Percentiles rank a stretch among this genome's conserved stretches.
Evolutionary conservation across 2,797 vertebrate genomes (phyloP).

Genomic region (Gastrophryne carolinensis): DNA sequence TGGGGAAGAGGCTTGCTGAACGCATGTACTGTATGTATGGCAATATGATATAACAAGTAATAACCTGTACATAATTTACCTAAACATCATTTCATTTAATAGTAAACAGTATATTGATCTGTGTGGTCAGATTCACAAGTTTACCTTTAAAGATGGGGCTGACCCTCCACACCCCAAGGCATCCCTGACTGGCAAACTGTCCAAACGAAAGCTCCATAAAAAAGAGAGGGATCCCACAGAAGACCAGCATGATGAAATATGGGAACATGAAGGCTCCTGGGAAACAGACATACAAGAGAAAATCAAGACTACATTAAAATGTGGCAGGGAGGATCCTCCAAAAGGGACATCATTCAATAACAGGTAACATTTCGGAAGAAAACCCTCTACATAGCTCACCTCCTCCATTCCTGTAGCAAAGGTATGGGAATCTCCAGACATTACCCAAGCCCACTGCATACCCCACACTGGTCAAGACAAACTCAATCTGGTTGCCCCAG

Average conservation of each 20-base stretch:
- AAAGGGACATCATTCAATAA: too few relatives aligned
- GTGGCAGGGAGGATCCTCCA: too few relatives aligned
- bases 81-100: too few relatives aligned
- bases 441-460: constrained; percentile 98
- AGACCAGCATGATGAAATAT: constrained; percentile 97
- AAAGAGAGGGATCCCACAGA: constrained; percentile 97
- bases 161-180: constrained; percentile 95
- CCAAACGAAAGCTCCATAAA: constrained; percentile 98
- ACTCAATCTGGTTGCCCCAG: constrained; percentile 99
- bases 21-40: too few relatives aligned
- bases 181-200: constrained; percentile 94
- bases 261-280: constrained; percentile 97
- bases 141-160: constrained; percentile 98
- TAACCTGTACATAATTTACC: too few relatives aligned
- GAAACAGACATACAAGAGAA: not conserved
- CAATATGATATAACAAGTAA: too few relatives aligned
- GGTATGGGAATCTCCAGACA: constrained; percentile 98
- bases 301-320: too few relatives aligned
- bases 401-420: constrained; percentile 98
- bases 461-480: constrained; percentile 96
- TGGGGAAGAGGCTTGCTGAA: too few relatives aligned
- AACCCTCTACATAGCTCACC: constrained; percentile 68
- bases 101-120: too few relatives aligned
- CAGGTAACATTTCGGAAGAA: too few relatives aligned
- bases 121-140: too few relatives aligned